Percentiles rank a stretch among this genome's conserved stretches.
These are phyloP conservation scores for Mugil cephalus DNA, from an alignment of 2,113 vertebrate genomes.

Conservation along the genomic window DNA sequence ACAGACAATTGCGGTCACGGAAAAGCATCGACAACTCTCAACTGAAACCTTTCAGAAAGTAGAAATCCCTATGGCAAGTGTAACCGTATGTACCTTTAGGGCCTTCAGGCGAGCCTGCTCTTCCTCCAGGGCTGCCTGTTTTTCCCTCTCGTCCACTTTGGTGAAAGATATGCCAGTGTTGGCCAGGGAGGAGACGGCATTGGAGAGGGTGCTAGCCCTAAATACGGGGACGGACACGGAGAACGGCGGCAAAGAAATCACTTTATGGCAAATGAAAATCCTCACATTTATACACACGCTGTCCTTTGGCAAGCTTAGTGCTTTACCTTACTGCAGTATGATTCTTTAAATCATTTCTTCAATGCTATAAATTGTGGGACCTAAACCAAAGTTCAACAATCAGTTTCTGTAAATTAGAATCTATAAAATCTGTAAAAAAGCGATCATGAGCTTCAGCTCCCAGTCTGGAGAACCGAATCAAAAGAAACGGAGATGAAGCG, in stretches of 20 bases:
- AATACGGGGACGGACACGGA: conserved; percentile 18
- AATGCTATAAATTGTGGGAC: no score
- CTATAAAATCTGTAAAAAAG: no score
- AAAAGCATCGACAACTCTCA: no score
- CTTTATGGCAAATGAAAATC: not conserved
- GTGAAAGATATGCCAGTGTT: conserved; percentile 96
- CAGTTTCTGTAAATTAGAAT: no score
- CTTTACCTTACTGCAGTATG: not conserved
- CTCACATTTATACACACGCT: not conserved
- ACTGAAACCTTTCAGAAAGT: no score
- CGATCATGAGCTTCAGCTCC: conserved; percentile 13
- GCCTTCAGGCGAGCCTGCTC: conserved; percentile 94
- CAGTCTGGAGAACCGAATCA: not conserved
- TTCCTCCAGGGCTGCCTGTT: conserved; percentile 94
- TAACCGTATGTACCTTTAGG: conserved; percentile 86
- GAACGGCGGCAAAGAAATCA: not conserved
- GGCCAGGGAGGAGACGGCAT: conserved; percentile 94
- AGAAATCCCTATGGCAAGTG: no score
- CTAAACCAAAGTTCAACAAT: no score
- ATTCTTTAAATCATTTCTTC: no score
- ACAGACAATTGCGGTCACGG: no score
- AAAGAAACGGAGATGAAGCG: conserved; percentile 11
- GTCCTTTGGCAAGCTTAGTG: not conserved
- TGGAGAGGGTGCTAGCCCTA: conserved; percentile 95
- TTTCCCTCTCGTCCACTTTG: conserved; percentile 97